Percentiles rank a stretch among this genome's conserved stretches.
These are phyloP conservation scores for Aethes cnicana DNA, from an alignment of 2,888 invertebrate genomes.

Conservation along the genomic window DNA sequence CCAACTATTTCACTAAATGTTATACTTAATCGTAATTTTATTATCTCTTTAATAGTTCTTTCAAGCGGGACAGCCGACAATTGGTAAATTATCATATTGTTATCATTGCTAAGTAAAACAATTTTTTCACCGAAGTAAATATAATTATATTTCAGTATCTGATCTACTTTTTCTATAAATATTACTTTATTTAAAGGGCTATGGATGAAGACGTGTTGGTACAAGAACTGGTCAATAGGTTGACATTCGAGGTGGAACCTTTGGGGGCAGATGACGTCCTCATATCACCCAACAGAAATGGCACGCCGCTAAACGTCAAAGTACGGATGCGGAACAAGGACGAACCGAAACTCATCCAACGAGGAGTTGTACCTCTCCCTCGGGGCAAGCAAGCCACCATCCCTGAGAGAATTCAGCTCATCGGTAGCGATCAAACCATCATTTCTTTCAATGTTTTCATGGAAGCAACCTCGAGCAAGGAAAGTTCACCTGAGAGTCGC, in stretches of 20 bases:
- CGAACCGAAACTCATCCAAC: conserved; percentile 37
- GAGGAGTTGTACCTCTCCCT: conserved; percentile 48
- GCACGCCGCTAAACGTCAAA: conserved; percentile 59
- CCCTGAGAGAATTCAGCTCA: conserved; percentile 50
- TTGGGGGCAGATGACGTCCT: conserved; percentile 46
- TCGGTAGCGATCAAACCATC: conserved; percentile 67
- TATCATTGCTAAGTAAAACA: too few species aligned
- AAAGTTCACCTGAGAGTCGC: conserved; percentile 23
- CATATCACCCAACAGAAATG: conserved; percentile 40
- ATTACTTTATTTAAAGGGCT: too few species aligned
- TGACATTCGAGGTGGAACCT: conserved; percentile 64
- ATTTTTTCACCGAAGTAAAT: too few species aligned
- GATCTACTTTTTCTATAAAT: too few species aligned
- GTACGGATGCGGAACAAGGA: conserved; percentile 61
- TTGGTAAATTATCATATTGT: too few species aligned
- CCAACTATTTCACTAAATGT: too few species aligned
- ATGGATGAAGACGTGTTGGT: conserved; percentile 47
- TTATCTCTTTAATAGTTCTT: too few species aligned
- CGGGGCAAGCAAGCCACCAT: conserved; percentile 37
- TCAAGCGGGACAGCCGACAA: too few species aligned
- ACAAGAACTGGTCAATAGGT: conserved; percentile 51
- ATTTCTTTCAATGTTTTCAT: conserved; percentile 65
- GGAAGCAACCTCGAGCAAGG: conserved; percentile 51
- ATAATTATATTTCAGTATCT: too few species aligned
- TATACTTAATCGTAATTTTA: too few species aligned